Base-by-base conservation (phyloP, 2,797 vertebrate species). In the Notolabrus celidotus region DNA sequence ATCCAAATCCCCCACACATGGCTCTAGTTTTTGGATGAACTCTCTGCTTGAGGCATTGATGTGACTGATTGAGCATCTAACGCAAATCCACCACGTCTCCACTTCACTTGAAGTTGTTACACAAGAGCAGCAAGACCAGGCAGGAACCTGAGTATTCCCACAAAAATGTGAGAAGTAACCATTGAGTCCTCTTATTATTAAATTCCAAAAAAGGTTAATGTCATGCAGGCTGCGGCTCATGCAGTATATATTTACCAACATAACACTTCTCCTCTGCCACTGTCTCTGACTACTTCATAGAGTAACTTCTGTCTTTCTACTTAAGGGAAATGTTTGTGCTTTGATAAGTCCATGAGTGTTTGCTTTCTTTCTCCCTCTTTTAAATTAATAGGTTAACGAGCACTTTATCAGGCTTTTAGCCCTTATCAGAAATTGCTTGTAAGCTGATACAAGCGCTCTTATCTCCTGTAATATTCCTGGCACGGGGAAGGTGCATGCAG, bases 1-100 rank as follows among this genome's bases (percentile, higher is more conserved):
- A 69, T 85, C 62, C 72, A 82, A 93, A 92, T 93, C 91, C 83
- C 47, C 29, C 59, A 84, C 93, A 94, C 87, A 92, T 93, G 90
- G 87, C 79, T 84, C 22, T 59, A 38, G 58, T 92, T 92, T 80
- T 66, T 1, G 38, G 71, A 62, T 60, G 63, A 75, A 73, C 86
- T 77, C 80, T 89, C 77, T 5, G 84, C 87, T 85, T 55, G 47
- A 65, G 80, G 89, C 79, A 72, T 54, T 27, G 76, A 88, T 89
- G 79, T 82, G 69, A 79, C 57, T 59, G 59, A 82, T 46, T 74
- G 46, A 75, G 64, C 59, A 58, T 82, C 82, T 54, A 78, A 39
- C 36, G 0, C 58, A 78, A 89, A 87, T 90, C 80, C 79, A 50
- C 49, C 59, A 16, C 56, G 74, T 85, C 86, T 84, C 66, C 74